Evolutionary conservation across 2,113 vertebrate species (phyloP).

Genomic region (Indicator maculatus): DNA sequence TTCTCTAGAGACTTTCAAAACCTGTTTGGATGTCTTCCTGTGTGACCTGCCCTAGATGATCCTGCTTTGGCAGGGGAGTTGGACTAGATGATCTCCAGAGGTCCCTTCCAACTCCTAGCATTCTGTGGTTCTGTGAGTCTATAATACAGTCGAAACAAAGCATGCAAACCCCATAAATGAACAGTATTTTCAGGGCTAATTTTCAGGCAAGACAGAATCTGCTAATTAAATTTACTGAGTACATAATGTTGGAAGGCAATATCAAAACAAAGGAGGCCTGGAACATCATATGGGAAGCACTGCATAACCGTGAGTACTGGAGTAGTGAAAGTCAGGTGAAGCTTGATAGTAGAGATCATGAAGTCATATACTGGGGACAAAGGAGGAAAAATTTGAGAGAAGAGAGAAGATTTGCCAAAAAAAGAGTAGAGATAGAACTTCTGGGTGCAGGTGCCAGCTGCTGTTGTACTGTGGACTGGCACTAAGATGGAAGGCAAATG

Average conservation of each 20-base stretch:
- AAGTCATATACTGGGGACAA: not conserved
- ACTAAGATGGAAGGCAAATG: not conserved
- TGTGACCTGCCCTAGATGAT: too few relatives aligned
- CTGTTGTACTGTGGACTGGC: not conserved
- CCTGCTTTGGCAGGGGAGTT: too few relatives aligned
- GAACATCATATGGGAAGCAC: not conserved
- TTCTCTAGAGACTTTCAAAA: too few relatives aligned
- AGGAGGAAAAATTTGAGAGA: not conserved
- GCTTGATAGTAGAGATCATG: not conserved
- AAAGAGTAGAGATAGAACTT: not conserved
- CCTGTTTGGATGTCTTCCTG: too few relatives aligned
- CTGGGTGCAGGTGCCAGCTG: not conserved
- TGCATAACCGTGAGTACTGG: not conserved
- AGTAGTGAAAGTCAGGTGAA: not conserved
- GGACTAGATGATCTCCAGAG: too few relatives aligned
- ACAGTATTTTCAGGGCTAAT: not conserved
- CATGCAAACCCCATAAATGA: not conserved
- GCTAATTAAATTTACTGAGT: not conserved
- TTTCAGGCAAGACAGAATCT: not conserved
- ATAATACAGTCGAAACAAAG: not conserved
- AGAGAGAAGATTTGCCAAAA: not conserved
- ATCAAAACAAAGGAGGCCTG: not conserved
- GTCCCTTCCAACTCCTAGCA: too few relatives aligned
- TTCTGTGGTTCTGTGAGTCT: too few relatives aligned
- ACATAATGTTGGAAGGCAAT: not conserved